Evolutionary conservation across 2,113 vertebrate species (phyloP).

Genomic region (Falcunculus frontatus): DNA sequence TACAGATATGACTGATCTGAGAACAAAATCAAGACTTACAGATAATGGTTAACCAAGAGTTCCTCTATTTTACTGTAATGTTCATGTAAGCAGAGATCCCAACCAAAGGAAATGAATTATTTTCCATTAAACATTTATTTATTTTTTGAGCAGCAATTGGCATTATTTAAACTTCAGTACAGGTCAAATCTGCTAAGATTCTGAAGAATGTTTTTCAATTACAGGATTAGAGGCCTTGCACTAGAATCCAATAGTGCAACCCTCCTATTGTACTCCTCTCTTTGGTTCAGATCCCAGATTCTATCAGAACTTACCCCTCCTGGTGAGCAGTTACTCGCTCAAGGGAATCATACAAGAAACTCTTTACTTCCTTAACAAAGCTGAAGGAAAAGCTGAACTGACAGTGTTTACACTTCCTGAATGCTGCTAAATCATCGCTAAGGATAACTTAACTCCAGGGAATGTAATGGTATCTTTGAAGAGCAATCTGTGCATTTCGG

Average conservation of each 20-base stretch:
- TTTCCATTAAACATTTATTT: neutral
- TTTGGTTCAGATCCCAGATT: neutral
- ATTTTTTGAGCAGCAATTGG: neutral
- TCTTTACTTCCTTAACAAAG: neutral
- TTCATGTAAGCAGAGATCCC: neutral
- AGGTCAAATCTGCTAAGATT: neutral
- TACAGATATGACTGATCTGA: neutral
- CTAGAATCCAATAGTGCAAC: neutral
- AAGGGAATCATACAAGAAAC: neutral
- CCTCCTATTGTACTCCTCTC: neutral
- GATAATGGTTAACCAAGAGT: neutral
- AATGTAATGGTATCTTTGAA: neutral
- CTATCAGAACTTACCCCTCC: neutral
- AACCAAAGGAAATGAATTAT: neutral
- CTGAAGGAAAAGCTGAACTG: neutral
- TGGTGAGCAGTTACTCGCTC: accelerated
- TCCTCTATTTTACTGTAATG: neutral
- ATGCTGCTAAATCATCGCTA: neutral
- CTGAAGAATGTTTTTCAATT: neutral
- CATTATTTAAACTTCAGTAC: neutral
- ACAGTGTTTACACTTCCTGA: neutral
- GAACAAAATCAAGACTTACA: neutral
- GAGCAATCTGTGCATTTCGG: neutral
- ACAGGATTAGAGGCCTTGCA: neutral
- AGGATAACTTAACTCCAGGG: neutral